phyloP scores from a whole-genome alignment of 2,797 vertebrate genomes.

The Falco novaeseelandiae region DNA sequence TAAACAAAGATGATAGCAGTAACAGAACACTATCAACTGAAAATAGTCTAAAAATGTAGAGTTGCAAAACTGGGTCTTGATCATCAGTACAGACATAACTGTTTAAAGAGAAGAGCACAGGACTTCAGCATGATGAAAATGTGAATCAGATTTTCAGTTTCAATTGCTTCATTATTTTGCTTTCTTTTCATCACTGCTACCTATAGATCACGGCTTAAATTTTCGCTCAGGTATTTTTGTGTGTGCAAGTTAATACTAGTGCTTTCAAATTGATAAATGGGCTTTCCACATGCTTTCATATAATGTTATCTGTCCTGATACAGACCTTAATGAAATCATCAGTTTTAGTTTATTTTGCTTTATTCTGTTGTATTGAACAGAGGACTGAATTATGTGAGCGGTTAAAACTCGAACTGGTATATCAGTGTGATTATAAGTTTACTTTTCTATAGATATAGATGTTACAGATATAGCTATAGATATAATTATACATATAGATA shows the following conservation, averaged over 20 bases:
- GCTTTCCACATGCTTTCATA: background rate
- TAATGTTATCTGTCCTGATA: background rate
- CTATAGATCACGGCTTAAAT: background rate
- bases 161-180: background rate
- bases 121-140: background rate
- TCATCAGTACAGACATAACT: background rate
- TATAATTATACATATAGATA: background rate
- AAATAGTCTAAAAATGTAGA: background rate
- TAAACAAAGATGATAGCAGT: constrained; percentile 25
- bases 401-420: background rate
- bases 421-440: background rate
- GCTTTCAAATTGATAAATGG: constrained; percentile 25
- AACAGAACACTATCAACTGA: background rate
- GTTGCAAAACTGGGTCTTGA: background rate
- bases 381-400: background rate
- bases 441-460: background rate
- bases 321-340: background rate
- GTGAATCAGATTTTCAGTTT: background rate
- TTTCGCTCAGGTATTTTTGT: background rate
- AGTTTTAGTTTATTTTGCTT: background rate
- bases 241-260: background rate
- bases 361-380: background rate
- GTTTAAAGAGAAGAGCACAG: background rate
- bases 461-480: too few species aligned
- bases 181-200: background rate